A percentile compares a stretch with the other conserved stretches of the same genome.
Conservation (phyloP, 2,797 vertebrate genomes). For the Pseudopleuronectes americanus region DNA sequence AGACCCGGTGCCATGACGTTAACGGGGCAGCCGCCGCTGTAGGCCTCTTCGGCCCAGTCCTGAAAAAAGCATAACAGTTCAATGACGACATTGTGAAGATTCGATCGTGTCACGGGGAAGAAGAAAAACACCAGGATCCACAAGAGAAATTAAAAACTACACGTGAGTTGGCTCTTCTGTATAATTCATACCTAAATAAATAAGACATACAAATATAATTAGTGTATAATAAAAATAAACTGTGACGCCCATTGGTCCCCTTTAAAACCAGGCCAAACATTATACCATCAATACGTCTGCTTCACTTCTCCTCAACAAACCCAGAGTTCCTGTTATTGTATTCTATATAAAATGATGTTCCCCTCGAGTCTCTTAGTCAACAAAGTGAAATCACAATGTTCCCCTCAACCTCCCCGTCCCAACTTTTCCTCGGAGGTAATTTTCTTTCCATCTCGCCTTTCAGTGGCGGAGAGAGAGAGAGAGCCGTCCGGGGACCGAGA, state of each 20-base stretch:
- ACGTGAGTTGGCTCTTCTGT: neutral
- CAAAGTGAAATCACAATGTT: constrained; percentile 13
- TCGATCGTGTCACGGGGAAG: too few species aligned
- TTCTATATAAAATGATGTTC: constrained; percentile 28
- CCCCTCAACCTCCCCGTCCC: constrained; percentile 17
- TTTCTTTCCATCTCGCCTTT: constrained; percentile 23
- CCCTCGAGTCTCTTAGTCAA: constrained; percentile 17
- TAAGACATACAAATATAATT: neutral
- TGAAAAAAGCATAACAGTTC: constrained; percentile 45
- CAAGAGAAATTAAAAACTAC: neutral
- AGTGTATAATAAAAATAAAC: neutral
- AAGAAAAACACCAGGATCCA: neutral
- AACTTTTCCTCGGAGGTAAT: constrained; percentile 39
- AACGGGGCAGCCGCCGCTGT: constrained; percentile 83
- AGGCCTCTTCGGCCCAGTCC: constrained; percentile 83
- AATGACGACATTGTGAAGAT: neutral
- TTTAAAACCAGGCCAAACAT: constrained; percentile 14
- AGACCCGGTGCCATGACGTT: constrained; percentile 84
- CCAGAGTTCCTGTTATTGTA: neutral
- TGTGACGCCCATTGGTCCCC: neutral
- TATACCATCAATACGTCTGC: constrained; percentile 10
- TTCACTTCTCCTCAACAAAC: neutral
- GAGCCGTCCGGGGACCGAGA: constrained; percentile 17
- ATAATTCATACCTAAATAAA: neutral
- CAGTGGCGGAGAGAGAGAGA: constrained; percentile 13